These are phyloP conservation scores for Chironomus striatipennis DNA, from an alignment of 1,140 invertebrate species.

Conservation along the genomic window DNA sequence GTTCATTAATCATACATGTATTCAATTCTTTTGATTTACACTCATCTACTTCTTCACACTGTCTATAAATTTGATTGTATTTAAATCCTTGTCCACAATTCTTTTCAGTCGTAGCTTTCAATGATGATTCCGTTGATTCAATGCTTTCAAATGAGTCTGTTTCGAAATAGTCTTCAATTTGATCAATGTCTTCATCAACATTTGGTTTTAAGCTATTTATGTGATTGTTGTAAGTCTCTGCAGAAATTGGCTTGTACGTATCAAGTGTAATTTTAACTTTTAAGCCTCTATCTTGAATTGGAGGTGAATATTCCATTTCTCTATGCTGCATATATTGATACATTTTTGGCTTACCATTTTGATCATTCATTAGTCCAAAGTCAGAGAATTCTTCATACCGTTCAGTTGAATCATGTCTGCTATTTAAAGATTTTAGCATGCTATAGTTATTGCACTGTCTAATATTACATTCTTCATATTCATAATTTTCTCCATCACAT, in stretches of 20 bases:
- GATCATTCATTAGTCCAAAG: not conserved
- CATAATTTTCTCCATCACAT: not conserved
- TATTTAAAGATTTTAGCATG: not conserved
- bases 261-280: not conserved
- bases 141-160: not conserved
- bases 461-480: not conserved
- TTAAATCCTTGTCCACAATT: not conserved
- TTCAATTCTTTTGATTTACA: not conserved
- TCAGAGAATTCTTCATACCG: not conserved
- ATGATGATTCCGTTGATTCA: not conserved
- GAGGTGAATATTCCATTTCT: not conserved
- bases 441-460: not conserved
- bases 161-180: conserved; percentile 7
- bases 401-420: not conserved
- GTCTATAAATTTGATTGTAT: not conserved
- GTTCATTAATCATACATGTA: not conserved
- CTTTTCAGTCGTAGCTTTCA: not conserved
- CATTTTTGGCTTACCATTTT: not conserved
- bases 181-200: not conserved
- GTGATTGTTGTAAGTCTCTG: not conserved
- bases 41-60: conserved; percentile 12
- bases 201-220: not conserved
- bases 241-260: not conserved
- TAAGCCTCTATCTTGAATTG: not conserved
- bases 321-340: conserved; percentile 7